Evolutionary conservation across 2,888 invertebrate genomes (phyloP), one percentile per base, ranked within the genome.

Genomic region (Cephus pulcher): DNA sequence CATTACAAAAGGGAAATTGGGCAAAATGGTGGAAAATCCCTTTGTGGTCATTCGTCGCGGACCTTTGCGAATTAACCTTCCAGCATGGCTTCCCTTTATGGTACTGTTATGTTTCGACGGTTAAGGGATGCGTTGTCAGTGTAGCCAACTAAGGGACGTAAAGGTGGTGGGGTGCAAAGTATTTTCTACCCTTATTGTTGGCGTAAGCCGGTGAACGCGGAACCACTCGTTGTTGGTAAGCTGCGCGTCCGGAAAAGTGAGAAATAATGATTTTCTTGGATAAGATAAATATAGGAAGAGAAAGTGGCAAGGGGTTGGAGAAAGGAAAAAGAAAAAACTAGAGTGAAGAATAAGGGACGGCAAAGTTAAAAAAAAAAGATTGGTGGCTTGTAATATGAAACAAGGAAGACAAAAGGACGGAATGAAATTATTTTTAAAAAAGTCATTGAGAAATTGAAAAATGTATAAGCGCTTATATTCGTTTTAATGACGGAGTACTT

Each of bases 1-100:
- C 56, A 56, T 56, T 73, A 74, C 78, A 78, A 84, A 84, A 78
- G 82, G 83, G 83, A 81, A 85, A 86, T 84, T 84, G 84, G 83
- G 76, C 77, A 79, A 76, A 71, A 79, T 71, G 75, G 23, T 9
- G 75, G 82, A 83, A 83, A 85, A 86, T 87, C 85, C 83, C 82
- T 77, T 32, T 79, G 81, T 73, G 80, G 80, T 80, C 81, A 81
- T 85, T 85, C 70, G 74, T 75, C 77, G 74, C 73, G 69, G 73
- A 71, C 75, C 77, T 79, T 56, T 71, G 69, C 77, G 78, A 84
- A 83, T 84, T 79, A 84, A 84, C 75, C 77, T 40, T 75, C 78
- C 70, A 73, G 9, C 69, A 35, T 69, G 34, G 73, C 71, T 34
- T 73, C 79, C 82, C 74, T 85, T 85, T 82, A 85, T 82, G 79